Base-by-base conservation (phyloP, 2,797 vertebrate species). In the Diglossa cyanea region DNA sequence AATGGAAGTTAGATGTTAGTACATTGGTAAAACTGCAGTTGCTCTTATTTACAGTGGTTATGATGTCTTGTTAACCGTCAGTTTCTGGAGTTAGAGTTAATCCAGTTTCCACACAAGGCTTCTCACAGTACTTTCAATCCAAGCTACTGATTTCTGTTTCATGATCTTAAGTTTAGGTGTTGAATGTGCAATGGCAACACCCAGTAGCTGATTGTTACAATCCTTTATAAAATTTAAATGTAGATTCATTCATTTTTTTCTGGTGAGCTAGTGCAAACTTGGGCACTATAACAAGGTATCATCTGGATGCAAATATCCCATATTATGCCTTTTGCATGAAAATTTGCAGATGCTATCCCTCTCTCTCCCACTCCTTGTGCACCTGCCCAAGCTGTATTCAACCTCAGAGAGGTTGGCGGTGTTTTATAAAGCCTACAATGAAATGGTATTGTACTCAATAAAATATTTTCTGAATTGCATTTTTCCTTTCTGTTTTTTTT, bases 391-490 rank as follows among this genome's bases (percentile, higher is more conserved):
- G 94, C 91, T 94, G 82, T 86, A 88, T 96, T 96, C 95, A 96
- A 77, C 94, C 92, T 96, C 95, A 96, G 93, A 94, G 96, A 97
- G 95, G 95, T 86, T 88, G 85, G 65, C 58, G 16, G 40, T 95
- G 82, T 95, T 95, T 96, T 95, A 93, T 94, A 95, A 91, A 93
- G 19, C 79, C 87, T 94, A 88, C 39, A 67, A 92, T 25, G 37
- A 94, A 93, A 91, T 65, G 55, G 48, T 94, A 90, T 95, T 94
- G 73, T 96, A 96, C 70, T 97, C 92, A 97, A 97, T 97, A 97
- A 97, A 97, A 81, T 96, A 96, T 97, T 97, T 97, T 96, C 78
- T 90, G 79, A 94, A 84, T 81, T 90, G 85, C 75, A 96, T 67
- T 54, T 66, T 85, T 92, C 60, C n/a, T 65, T 91, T 86, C 51